Evolutionary conservation across 2,888 invertebrate species (phyloP).

Genomic region (Synanthedon myopaeformis): DNA sequence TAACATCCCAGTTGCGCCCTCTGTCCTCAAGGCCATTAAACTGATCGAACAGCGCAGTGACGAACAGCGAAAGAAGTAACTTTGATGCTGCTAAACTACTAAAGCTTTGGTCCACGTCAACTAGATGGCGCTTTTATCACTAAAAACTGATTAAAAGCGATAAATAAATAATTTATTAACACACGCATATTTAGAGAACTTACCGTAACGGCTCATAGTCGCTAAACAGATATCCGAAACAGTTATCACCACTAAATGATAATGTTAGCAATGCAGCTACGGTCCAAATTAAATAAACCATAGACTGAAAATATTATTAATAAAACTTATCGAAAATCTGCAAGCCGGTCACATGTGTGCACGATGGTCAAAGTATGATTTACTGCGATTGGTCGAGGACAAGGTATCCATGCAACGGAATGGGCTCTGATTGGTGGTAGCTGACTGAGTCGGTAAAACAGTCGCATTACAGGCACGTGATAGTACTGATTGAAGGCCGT

Average conservation of each 20-base stretch:
- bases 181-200: constrained; percentile 16
- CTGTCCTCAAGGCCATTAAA: too few species aligned
- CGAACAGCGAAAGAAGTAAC: too few species aligned
- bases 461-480: constrained; percentile 38
- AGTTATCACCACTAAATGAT: neutral
- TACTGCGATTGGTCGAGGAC: constrained; percentile 33
- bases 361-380: constrained; percentile 29
- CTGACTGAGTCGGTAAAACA: constrained; percentile 27
- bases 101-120: too few species aligned
- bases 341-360: constrained; percentile 56
- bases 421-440: constrained; percentile 26
- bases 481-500: constrained; percentile 18
- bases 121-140: neutral
- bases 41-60: too few species aligned
- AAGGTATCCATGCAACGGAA: constrained; percentile 23
- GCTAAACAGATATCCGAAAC: constrained; percentile 6
- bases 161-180: neutral
- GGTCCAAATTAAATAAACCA: neutral
- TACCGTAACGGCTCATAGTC: constrained; percentile 48
- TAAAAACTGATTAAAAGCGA: neutral
- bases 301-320: neutral
- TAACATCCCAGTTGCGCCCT: too few species aligned
- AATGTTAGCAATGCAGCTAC: constrained; percentile 2
- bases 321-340: constrained; percentile 8
- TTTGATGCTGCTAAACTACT: too few species aligned